Percentiles rank a stretch among this genome's conserved stretches.
These are phyloP conservation scores for Marmota monax DNA, from an alignment of 2,113 vertebrate genomes.

Conservation along the genomic window DNA sequence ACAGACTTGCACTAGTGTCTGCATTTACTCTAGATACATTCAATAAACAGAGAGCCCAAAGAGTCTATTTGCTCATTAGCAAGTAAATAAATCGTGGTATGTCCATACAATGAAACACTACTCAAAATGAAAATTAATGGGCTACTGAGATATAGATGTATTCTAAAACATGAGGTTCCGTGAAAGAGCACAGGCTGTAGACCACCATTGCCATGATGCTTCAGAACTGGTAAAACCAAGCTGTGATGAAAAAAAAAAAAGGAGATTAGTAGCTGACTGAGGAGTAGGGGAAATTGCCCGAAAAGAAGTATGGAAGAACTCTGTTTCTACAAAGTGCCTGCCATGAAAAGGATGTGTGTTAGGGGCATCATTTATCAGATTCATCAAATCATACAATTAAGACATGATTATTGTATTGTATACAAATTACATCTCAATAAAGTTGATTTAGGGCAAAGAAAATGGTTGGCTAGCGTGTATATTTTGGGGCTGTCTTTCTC, in stretches of 20 bases:
- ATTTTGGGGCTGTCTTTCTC: neutral
- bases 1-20: neutral
- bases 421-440: neutral
- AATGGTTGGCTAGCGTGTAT: neutral
- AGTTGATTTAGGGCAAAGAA: neutral
- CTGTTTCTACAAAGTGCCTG: neutral
- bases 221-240: neutral
- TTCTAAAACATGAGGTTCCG: neutral
- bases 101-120: neutral
- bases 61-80: neutral
- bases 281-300: neutral
- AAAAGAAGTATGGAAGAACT: neutral
- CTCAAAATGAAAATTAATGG: neutral
- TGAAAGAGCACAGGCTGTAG: neutral
- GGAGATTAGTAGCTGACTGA: neutral
- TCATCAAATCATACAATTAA: neutral
- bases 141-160: neutral
- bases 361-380: neutral
- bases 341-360: neutral
- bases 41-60: neutral
- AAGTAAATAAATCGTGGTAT: neutral
- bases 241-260: neutral
- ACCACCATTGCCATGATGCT: neutral
- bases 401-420: neutral
- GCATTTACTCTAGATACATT: neutral